phyloP scores from a whole-genome alignment of 2,113 vertebrate species.

The Sorex araneus region DNA sequence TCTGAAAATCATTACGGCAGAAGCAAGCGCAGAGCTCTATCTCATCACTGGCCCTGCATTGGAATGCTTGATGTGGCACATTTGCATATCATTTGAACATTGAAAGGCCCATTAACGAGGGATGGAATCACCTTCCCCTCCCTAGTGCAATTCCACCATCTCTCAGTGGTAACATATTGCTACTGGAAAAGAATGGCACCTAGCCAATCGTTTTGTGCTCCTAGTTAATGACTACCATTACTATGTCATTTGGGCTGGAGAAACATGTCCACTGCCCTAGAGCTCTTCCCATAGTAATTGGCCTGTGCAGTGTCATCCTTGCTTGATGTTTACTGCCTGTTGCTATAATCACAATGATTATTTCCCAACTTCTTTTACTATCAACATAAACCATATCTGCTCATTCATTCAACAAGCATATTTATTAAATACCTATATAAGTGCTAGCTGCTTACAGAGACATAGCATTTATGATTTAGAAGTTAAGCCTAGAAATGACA shows the following conservation, averaged over 20 bases:
- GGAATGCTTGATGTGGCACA: conserved; percentile 70
- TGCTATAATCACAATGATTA: conserved; percentile 75
- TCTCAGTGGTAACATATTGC: conserved; percentile 67
- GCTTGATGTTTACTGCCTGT: conserved; percentile 70
- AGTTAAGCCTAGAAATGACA: conserved; percentile 13
- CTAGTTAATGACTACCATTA: conserved; percentile 79
- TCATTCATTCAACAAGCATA: conserved; percentile 65
- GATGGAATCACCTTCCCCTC: conserved; percentile 62
- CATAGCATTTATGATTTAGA: conserved; percentile 23
- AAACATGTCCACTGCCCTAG: conserved; percentile 69
- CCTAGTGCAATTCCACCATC: conserved; percentile 46
- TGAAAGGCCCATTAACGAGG: conserved; percentile 69
- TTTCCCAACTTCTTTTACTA: conserved; percentile 69
- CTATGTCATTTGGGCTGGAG: conserved; percentile 72
- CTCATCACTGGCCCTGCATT: conserved; percentile 30
- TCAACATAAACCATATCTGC: conserved; percentile 68
- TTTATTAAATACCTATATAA: conserved; percentile 68
- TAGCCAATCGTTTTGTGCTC: conserved; percentile 73
- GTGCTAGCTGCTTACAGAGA: conserved; percentile 31
- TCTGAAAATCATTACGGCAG: conserved; percentile 56
- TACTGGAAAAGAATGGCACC: conserved; percentile 67
- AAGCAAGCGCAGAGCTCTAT: conserved; percentile 21
- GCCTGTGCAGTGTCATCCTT: conserved; percentile 47
- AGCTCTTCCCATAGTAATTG: conserved; percentile 70
- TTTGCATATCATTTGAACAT: conserved; percentile 67